Base-by-base conservation (phyloP, 2,888 invertebrate species). In the Zootermopsis nevadensis region DNA sequence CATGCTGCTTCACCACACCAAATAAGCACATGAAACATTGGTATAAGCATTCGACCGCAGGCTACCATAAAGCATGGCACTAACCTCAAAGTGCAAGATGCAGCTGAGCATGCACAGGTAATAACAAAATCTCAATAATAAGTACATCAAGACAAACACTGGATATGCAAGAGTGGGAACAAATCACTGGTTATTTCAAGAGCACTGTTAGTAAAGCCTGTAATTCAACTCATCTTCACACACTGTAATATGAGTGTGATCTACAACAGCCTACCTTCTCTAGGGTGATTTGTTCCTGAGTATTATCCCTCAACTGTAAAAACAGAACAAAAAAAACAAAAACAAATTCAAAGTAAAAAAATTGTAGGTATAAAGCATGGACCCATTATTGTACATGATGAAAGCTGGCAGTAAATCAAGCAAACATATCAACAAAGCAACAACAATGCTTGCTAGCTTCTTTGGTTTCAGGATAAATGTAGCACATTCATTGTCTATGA, bases 301-400 rank as follows among this genome's bases (percentile, higher is more conserved):
- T 79, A 31, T 55, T 83, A 80, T 83, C 85, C 77, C 81, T 82
- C 72, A 66, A 82, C 86, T 86, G 86, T 80, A 79, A 79, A 85
- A 84, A 84, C 48, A 84, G 85, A 84, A 81, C 81, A 82, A 48
- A 69, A 81, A 77, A 66, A 81, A 81, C 53, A 77, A 83, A 66
- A 79, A 55, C 69, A 33, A 77, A 79, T 24, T 60, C 30, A 55
- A 77, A 55, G 33, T 53, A 24, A 69, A 33, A 69, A 24, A n/a
- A n/a, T 7, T 60, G 27, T 10, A 38, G 10, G 38, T 7, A 53
- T 24, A 19, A 53, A 53, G 19, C 19, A 53, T 53, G n/a, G 6
- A n/a, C 8, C 60, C 60, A 60, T 8, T 15, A 27, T 27, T 60
- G 60, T 2, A 19, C 27, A n/a, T 10, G n/a, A 27, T n/a, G 27